phyloP scores from a whole-genome alignment of 2,797 vertebrate species.

The Babyrousa celebensis region DNA sequence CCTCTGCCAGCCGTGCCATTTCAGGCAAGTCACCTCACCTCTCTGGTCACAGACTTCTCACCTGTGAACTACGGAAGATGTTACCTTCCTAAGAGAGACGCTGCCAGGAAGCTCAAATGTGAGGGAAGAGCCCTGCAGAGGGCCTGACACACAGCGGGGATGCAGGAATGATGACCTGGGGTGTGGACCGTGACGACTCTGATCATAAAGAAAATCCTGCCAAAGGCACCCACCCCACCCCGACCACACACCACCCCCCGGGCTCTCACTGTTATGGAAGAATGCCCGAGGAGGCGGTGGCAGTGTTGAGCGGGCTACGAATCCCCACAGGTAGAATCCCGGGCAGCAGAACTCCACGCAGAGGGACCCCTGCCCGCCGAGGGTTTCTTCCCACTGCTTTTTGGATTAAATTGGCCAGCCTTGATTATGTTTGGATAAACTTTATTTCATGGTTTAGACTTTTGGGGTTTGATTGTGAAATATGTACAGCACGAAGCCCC shows the following conservation, averaged over 20 bases:
- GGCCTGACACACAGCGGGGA: too few species aligned
- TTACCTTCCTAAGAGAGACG: not conserved
- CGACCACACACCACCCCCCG: not conserved
- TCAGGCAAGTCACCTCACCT: not conserved
- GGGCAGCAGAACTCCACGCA: not conserved
- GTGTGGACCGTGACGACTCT: not conserved
- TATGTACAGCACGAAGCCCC: constrained; percentile 53
- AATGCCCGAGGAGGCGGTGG: too few species aligned
- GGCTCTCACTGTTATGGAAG: not conserved
- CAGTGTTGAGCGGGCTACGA: fast-evolving
- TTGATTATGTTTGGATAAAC: constrained; percentile 74
- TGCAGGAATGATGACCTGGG: not conserved
- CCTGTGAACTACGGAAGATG: too few species aligned
- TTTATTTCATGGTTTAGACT: constrained; percentile 56
- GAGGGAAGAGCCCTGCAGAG: not conserved
- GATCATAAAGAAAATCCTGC: not conserved
- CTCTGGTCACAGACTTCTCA: not conserved
- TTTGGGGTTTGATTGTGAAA: constrained; percentile 69
- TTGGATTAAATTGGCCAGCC: constrained; percentile 31
- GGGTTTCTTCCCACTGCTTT: not conserved
- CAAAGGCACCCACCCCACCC: fast-evolving
- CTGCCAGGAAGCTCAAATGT: not conserved
- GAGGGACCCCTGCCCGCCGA: not conserved
- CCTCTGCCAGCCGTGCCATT: not conserved
- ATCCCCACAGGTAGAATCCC: fast-evolving